Percentiles rank a stretch among this genome's conserved stretches.
Conservation (phyloP, 2,888 invertebrate genomes). For the Alloscopus bannaensis region DNA sequence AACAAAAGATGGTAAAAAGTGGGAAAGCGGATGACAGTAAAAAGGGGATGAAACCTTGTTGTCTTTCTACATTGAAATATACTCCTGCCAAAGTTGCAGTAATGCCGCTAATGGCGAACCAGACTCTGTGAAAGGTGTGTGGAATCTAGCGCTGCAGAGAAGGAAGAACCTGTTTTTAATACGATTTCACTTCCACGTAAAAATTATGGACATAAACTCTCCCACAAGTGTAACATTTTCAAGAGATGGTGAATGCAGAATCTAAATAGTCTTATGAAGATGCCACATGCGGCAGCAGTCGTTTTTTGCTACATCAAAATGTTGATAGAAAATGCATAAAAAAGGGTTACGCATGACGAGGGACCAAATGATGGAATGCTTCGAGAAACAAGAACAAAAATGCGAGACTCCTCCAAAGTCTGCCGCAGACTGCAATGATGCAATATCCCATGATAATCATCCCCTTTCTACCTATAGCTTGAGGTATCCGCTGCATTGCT, state of each 20-base stretch:
- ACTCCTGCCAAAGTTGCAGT: too few species aligned
- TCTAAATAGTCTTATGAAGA: not conserved
- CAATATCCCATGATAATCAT: too few species aligned
- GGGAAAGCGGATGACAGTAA: conserved; percentile 42
- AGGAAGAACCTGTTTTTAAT: conserved; percentile 36
- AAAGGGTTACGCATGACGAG: conserved; percentile 39
- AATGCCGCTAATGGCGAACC: too few species aligned
- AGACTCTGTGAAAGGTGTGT: not conserved
- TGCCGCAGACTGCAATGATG: too few species aligned
- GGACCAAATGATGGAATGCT: conserved; percentile 42
- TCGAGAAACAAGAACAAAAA: not conserved
- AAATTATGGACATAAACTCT: conserved; percentile 42
- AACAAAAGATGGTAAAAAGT: too few species aligned
- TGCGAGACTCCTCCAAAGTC: too few species aligned
- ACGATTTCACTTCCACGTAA: conserved; percentile 28
- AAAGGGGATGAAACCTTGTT: conserved; percentile 47
- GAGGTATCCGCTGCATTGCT: too few species aligned
- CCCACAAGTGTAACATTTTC: not conserved
- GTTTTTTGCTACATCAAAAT: conserved; percentile 11
- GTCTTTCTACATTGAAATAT: conserved; percentile 33
- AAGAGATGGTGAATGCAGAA: not conserved
- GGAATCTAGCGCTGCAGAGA: not conserved
- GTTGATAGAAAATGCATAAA: conserved; percentile 44
- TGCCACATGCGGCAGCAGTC: not conserved
- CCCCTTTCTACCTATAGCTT: too few species aligned